phyloP scores from a whole-genome alignment of 2,888 invertebrate species.

The Cephus spinipes region DNA sequence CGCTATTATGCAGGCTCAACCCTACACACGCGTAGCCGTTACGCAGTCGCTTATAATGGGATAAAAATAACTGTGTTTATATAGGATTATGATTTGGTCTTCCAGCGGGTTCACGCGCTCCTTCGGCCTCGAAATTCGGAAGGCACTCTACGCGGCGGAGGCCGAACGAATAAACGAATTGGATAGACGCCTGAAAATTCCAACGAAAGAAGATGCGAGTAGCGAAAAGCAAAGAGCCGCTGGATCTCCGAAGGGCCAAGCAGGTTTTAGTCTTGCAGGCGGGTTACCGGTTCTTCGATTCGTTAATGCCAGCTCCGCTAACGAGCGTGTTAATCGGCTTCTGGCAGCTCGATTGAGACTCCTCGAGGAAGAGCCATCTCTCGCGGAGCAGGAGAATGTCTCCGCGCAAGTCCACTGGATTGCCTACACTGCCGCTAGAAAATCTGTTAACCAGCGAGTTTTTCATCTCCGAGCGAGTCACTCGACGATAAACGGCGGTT shows the following conservation, averaged over 20 bases:
- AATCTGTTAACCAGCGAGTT: neutral
- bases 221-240: neutral
- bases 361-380: neutral
- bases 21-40: slow-evolving; percentile 24
- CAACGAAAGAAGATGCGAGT: neutral
- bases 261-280: neutral
- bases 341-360: slow-evolving; percentile 9
- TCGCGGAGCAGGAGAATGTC: neutral
- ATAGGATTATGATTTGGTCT: slow-evolving; percentile 46
- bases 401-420: neutral
- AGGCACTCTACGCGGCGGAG: neutral
- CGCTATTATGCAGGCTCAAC: slow-evolving; percentile 19
- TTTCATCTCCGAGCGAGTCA: neutral
- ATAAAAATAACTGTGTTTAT: slow-evolving; percentile 54
- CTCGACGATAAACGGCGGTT: slow-evolving; percentile 35
- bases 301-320: slow-evolving; percentile 10
- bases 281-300: slow-evolving; percentile 14
- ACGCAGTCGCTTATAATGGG: slow-evolving; percentile 45
- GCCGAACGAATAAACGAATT: neutral
- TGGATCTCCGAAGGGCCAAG: neutral
- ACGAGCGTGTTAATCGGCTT: neutral
- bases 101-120: neutral
- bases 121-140: neutral
- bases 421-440: neutral
- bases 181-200: neutral